Evolutionary conservation across 2,888 invertebrate genomes (phyloP), one percentile per base, ranked within the genome.

Genomic region (Tridacna crocea): DNA sequence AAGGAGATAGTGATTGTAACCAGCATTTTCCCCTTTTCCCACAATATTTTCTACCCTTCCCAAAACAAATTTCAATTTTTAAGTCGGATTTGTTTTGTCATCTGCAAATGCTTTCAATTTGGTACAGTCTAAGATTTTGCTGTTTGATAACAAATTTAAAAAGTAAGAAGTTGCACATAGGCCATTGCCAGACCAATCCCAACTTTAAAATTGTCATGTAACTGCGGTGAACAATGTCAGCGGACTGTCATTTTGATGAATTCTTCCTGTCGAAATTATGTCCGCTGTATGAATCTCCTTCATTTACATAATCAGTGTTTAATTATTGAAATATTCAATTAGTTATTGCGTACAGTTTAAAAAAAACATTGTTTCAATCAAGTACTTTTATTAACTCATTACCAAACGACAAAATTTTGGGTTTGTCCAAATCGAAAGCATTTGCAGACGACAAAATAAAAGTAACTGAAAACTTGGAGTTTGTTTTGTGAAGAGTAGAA

Each of bases 191-290:
- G 36, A 36, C 36, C 36, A 11, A 55, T 55, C 55, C 55, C 19
- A 19, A 22, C 26, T 61, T 61, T 13, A 22, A 61, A 61, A 61
- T 61, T 61, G 61, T 24, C 61, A 22, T 61, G 47, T 36, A 17
- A 68, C n/a, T 36, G 46, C 22, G 47, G 70, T 51, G n/a, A n/a
- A 72, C 47, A 27, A 48, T 79, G 79, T 77, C 72, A 79, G 58
- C 74, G 46, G 51, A 36, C 61, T 84, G 84, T 79, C 84, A 84
- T 24, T 73, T 75, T 84, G 84, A 84, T 79, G 60, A 22, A 84
- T 84, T 60, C 72, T 58, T 61, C 75, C 75, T 79, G 82, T 82
- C 82, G 47, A 60, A 63, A 60, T 79, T 51, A 83, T 77, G 73
- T 46, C 68, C 36, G n/a, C 72, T 63, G 63, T 72, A 77, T 75